These are phyloP conservation scores for Himalopsyche tibetana DNA, from an alignment of 2,888 invertebrate genomes.

Conservation along the genomic window DNA sequence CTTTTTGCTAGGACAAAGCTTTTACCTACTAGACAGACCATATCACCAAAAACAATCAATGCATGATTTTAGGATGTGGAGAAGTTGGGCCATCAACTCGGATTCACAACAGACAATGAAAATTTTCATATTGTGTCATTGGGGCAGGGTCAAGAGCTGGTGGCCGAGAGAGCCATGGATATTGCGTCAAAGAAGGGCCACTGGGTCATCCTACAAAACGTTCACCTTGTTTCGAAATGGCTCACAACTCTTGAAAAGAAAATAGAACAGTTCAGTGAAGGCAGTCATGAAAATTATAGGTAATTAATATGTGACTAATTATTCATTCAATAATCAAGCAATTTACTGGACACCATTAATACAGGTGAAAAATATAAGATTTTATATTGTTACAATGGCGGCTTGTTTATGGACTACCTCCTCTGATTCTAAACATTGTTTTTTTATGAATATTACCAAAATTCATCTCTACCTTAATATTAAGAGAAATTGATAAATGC, in stretches of 20 bases:
- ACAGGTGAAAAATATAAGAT: no score
- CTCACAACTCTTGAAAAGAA: constrained; percentile 92
- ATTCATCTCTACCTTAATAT: no score
- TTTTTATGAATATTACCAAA: no score
- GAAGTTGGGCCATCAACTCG: constrained; percentile 86
- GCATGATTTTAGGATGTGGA: constrained; percentile 84
- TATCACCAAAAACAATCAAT: background rate
- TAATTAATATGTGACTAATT: constrained; percentile 62
- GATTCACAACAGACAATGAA: constrained; percentile 85
- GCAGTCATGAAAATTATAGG: constrained; percentile 80
- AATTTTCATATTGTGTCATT: constrained; percentile 96
- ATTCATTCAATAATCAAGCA: no score
- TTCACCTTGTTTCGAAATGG: constrained; percentile 95
- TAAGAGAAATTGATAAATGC: no score
- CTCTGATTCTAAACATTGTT: no score
- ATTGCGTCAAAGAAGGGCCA: constrained; percentile 86
- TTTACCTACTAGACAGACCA: background rate
- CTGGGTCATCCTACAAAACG: constrained; percentile 96
- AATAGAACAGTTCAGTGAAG: constrained; percentile 87
- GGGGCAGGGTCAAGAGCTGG: constrained; percentile 95
- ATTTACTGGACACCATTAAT: no score
- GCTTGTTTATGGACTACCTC: no score
- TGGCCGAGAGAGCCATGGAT: constrained; percentile 92
- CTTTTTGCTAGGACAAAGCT: no score
- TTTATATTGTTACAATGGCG: no score